Percentiles rank a stretch among this genome's conserved stretches.
These are phyloP conservation scores for Rhadina sibilatrix DNA, from an alignment of 2,113 vertebrate genomes.

Conservation along the genomic window DNA sequence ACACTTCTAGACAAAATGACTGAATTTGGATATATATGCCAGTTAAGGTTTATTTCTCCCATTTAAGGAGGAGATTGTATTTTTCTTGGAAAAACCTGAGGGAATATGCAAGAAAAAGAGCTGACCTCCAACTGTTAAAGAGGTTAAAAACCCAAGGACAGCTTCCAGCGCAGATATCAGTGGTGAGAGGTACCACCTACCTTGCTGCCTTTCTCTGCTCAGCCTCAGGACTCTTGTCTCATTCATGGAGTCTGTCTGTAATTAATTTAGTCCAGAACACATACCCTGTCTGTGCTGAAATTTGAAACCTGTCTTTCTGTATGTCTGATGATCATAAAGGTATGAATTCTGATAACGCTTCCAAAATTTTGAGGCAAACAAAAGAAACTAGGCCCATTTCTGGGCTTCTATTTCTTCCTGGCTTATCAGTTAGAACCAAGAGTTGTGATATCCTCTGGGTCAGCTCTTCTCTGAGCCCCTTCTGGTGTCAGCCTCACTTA, in stretches of 20 bases:
- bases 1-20: neutral
- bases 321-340: neutral
- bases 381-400: neutral
- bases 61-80: neutral
- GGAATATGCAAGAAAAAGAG: neutral
- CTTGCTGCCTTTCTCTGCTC: neutral
- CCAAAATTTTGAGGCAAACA: neutral
- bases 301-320: neutral
- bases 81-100: neutral
- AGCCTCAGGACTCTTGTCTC: neutral
- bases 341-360: neutral
- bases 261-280: neutral
- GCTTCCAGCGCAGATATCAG: neutral
- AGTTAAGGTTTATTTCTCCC: neutral
- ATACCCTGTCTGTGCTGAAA: neutral
- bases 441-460: neutral
- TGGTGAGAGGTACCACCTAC: neutral
- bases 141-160: neutral
- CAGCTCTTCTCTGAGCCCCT: neutral
- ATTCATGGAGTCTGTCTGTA: neutral
- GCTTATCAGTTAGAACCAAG: neutral
- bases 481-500: neutral
- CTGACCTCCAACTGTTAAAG: neutral
- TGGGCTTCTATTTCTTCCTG: neutral
- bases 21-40: neutral